These are phyloP conservation scores for Amblyornis subalaris DNA, from an alignment of 2,113 vertebrate genomes.

Conservation along the genomic window DNA sequence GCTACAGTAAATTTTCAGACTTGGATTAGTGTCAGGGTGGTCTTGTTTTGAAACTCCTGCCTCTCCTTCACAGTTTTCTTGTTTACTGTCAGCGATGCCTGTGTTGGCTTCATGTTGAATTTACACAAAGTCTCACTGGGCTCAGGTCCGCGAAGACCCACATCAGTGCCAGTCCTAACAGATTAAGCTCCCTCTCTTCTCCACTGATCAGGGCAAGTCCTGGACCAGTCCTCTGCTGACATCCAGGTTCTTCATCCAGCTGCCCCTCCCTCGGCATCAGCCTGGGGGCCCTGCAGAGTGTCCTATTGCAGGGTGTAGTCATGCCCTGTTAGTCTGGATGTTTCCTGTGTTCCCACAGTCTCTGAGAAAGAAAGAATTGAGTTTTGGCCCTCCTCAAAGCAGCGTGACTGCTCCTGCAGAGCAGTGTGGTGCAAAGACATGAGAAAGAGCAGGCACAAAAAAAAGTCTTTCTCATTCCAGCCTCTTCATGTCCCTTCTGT, in stretches of 20 bases:
- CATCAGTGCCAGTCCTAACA: accelerated
- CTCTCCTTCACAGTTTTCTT: neutral
- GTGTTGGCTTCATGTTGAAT: accelerated
- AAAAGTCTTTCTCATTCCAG: neutral
- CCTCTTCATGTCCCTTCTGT: neutral
- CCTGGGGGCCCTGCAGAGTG: neutral
- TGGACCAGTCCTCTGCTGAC: neutral
- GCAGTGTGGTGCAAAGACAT: neutral
- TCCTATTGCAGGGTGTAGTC: no score
- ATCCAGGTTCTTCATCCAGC: neutral
- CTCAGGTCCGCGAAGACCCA: accelerated
- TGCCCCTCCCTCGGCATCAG: neutral
- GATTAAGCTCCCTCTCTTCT: neutral
- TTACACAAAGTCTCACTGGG: accelerated
- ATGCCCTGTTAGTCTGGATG: neutral
- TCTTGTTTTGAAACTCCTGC: neutral
- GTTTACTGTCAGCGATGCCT: accelerated
- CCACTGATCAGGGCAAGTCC: neutral
- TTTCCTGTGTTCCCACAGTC: neutral
- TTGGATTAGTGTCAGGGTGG: neutral
- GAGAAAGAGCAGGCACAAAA: neutral
- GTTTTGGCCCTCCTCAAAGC: neutral
- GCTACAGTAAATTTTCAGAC: neutral
- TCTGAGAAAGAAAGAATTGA: neutral
- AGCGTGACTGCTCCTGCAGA: neutral